Conservation (phyloP, 2,797 vertebrate genomes). For the Carduelis carduelis region DNA sequence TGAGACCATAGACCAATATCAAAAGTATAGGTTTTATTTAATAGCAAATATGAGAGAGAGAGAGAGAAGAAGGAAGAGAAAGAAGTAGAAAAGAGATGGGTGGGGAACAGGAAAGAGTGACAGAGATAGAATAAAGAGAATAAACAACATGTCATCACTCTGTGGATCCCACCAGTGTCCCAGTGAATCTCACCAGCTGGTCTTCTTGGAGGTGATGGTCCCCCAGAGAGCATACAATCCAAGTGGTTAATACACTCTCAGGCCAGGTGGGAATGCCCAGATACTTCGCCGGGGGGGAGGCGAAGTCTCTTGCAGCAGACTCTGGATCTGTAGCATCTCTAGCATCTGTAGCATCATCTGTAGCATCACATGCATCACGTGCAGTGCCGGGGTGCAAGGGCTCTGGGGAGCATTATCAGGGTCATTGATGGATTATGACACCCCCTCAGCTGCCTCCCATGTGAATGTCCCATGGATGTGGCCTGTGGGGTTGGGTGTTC, state of each 20-base stretch:
- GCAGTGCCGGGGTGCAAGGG: not conserved
- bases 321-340: not conserved
- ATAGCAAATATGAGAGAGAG: not conserved
- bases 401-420: not conserved
- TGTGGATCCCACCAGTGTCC: accelerated
- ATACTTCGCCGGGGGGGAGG: not conserved
- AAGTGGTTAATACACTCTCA: not conserved
- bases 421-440: not conserved
- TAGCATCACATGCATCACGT: accelerated
- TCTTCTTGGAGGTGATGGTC: not conserved
- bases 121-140: not conserved
- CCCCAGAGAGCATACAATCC: not conserved
- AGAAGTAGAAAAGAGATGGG: not conserved
- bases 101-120: not conserved
- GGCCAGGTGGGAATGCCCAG: not conserved
- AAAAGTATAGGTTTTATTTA: not conserved
- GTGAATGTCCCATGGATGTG: accelerated
- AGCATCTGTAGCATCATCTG: not conserved
- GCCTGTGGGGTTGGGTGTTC: not conserved
- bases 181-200: accelerated
- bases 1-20: accelerated
- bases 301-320: not conserved
- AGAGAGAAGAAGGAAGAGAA: not conserved
- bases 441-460: not conserved
- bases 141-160: not conserved